phyloP scores from a whole-genome alignment of 37 sponge, comb jelly and placozoan genomes.

The Tethya wilhelma region DNA sequence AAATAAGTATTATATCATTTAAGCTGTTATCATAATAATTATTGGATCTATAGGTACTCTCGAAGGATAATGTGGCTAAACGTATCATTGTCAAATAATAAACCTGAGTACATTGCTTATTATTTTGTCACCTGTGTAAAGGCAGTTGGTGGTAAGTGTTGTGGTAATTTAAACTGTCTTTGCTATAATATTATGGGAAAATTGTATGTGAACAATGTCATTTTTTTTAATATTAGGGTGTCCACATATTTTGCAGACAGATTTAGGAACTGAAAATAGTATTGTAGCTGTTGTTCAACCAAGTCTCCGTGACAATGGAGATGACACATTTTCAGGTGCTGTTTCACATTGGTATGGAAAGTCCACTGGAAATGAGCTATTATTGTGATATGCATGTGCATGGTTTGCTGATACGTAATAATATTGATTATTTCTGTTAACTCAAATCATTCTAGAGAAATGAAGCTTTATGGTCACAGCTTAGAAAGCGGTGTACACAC shows the following conservation, averaged over 20 bases:
- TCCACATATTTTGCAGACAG: conserved; percentile 26
- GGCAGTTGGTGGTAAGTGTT: conserved; percentile 2
- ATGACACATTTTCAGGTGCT: conserved; percentile 10
- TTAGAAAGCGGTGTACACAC: background rate
- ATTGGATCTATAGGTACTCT: conserved; percentile 24
- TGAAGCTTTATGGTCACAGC: conserved; percentile 30
- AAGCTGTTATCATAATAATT: background rate
- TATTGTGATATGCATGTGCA: background rate
- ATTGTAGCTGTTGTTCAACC: conserved; percentile 18
- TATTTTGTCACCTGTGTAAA: background rate
- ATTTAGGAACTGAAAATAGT: conserved; percentile 48
- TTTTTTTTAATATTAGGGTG: conserved; percentile 26
- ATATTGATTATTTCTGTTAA: no score
- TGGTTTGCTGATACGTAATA: background rate
- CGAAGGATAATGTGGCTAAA: conserved; percentile 45
- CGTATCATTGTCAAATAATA: conserved; percentile 18
- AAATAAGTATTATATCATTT: conserved; percentile 1
- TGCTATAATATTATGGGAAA: no score
- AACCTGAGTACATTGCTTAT: conserved; percentile 4
- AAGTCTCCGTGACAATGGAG: conserved; percentile 16
- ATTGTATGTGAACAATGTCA: no score
- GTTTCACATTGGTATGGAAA: conserved; percentile 25
- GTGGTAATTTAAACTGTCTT: background rate
- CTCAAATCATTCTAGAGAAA: conserved; percentile 15
- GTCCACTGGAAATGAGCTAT: conserved; percentile 30